phyloP scores from a whole-genome alignment of 2,113 vertebrate genomes.

The Lagopus leucura region DNA sequence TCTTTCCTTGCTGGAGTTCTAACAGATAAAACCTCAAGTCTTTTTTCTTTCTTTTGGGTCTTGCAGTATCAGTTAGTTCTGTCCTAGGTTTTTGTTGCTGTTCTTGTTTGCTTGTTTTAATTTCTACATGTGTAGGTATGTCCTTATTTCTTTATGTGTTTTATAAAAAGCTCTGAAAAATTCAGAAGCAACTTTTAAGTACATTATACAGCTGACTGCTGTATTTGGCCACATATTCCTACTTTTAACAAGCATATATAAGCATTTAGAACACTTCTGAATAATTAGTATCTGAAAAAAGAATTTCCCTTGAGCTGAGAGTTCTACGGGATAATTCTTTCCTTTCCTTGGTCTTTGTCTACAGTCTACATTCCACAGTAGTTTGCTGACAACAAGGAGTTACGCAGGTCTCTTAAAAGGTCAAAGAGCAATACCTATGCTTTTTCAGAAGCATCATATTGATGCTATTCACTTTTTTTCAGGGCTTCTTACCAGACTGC shows the following conservation, averaged over 20 bases:
- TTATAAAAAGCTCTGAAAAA: not conserved
- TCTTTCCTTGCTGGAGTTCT: not conserved
- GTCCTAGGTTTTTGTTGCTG: not conserved
- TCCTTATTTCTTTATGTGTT: not conserved
- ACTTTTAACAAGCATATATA: not conserved
- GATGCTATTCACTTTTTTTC: constrained; percentile 17
- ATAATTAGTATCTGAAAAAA: constrained; percentile 32
- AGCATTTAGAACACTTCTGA: not conserved
- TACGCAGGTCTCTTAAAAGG: not conserved
- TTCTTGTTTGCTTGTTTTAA: not conserved
- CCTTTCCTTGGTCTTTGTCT: not conserved
- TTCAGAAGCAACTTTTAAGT: not conserved
- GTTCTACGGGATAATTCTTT: not conserved
- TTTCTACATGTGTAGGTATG: not conserved
- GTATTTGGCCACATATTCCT: not conserved
- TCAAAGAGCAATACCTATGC: not conserved
- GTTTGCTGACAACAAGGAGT: not conserved
- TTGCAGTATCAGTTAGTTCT: not conserved
- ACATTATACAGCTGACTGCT: not conserved
- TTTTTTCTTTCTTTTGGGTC: not conserved
- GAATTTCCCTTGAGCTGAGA: not conserved
- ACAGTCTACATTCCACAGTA: not conserved
- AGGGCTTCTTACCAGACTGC: constrained; percentile 77
- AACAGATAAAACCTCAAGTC: not conserved
- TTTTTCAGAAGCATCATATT: not conserved